phyloP scores from a whole-genome alignment of 1,140 invertebrate species.

The Apis florea region DNA sequence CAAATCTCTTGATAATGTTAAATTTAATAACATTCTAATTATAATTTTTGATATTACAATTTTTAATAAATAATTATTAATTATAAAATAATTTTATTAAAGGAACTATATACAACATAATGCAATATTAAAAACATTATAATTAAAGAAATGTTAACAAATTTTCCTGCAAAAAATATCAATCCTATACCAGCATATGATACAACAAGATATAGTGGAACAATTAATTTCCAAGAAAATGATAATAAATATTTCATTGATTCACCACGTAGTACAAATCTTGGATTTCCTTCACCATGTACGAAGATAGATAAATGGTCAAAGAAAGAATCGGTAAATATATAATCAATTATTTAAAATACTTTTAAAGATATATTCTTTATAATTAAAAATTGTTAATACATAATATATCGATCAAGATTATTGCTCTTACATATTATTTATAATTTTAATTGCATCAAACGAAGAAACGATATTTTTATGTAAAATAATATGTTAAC shows the following conservation, averaged over 20 bases:
- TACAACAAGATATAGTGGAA: not conserved
- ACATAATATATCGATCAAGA: too few relatives aligned
- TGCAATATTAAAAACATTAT: too few relatives aligned
- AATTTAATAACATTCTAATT: not conserved
- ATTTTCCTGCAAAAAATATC: not conserved
- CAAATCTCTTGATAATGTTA: too few relatives aligned
- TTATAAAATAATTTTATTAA: not conserved
- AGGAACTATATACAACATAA: not conserved
- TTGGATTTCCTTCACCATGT: not conserved
- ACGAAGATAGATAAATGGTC: not conserved
- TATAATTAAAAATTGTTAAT: too few relatives aligned
- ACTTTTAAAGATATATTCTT: not conserved
- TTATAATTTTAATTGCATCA: too few relatives aligned
- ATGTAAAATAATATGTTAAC: too few relatives aligned
- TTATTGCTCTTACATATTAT: too few relatives aligned
- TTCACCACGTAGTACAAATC: not conserved
- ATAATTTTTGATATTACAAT: not conserved
- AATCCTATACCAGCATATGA: constrained; percentile 8
- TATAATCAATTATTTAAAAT: not conserved
- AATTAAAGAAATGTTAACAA: constrained; percentile 3
- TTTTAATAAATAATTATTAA: not conserved
- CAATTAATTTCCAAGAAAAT: not conserved
- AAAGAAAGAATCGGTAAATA: not conserved
- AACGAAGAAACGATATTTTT: too few relatives aligned
- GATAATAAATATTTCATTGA: not conserved